phyloP scores from a whole-genome alignment of 2,888 invertebrate species.

The Thalpophila matura region DNA sequence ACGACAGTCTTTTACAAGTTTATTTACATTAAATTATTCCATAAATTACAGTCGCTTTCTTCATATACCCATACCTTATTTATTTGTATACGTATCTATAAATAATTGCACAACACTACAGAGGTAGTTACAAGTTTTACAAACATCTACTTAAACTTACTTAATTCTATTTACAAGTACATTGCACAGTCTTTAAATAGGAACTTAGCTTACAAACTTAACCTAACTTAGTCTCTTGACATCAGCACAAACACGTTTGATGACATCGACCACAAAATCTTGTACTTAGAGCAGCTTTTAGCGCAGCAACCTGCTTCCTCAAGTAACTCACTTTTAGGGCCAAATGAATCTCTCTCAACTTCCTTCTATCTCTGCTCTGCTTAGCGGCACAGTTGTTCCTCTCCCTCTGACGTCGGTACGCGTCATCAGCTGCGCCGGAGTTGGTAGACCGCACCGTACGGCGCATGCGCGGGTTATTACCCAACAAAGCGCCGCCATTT shows the following conservation, averaged over 20 bases:
- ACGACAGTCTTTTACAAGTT: constrained; percentile 1
- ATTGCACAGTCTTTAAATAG: constrained; percentile 52
- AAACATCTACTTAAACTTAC: constrained; percentile 37
- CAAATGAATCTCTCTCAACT: constrained; percentile 97
- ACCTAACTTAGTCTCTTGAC: background rate
- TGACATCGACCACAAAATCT: constrained; percentile 69
- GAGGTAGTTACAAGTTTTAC: constrained; percentile 46
- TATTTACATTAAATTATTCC: constrained; percentile 3
- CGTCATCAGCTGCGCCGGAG: constrained; percentile 91
- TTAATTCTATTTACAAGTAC: constrained; percentile 30
- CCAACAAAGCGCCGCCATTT: constrained; percentile 88
- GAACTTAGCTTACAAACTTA: constrained; percentile 22
- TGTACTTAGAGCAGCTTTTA: constrained; percentile 71
- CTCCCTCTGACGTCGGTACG: constrained; percentile 96
- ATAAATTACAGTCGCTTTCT: constrained; percentile 10
- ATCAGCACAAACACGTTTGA: constrained; percentile 58
- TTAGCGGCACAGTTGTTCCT: constrained; percentile 99
- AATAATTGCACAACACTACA: constrained; percentile 69
- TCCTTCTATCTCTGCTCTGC: constrained; percentile 96
- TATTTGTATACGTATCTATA: background rate
- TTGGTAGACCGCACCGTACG: constrained; percentile 77
- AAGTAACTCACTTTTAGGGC: constrained; percentile 96
- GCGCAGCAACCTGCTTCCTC: constrained; percentile 71
- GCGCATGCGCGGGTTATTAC: constrained; percentile 93
- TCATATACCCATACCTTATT: constrained; percentile 2